These are phyloP conservation scores for Tadarida brasiliensis DNA, from an alignment of 2,797 vertebrate species.

Conservation along the genomic window DNA sequence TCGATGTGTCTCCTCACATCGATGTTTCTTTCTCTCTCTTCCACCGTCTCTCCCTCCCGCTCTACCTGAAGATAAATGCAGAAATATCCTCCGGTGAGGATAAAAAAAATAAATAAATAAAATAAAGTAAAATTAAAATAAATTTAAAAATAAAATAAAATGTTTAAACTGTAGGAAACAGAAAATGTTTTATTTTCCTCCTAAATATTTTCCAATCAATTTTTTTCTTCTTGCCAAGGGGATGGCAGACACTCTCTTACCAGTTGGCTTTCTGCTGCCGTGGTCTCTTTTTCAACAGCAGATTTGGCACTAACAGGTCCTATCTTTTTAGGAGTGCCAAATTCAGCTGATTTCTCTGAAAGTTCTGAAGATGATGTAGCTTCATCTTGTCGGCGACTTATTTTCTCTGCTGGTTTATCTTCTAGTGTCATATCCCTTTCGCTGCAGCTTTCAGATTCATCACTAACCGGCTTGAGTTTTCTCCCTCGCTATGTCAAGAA, in stretches of 20 bases:
- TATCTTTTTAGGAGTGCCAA: background rate
- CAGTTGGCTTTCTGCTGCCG: accelerated
- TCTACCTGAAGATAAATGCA: too few species aligned
- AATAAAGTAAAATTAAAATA: too few species aligned
- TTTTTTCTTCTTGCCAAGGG: background rate
- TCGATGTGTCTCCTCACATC: too few species aligned
- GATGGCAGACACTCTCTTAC: constrained; percentile 11
- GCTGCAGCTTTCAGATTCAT: constrained; percentile 44
- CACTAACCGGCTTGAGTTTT: background rate
- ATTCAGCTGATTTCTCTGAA: background rate
- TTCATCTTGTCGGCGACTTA: background rate
- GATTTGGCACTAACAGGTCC: background rate
- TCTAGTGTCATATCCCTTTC: background rate
- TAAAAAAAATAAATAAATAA: too few species aligned
- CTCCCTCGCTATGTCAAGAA: constrained; percentile 50
- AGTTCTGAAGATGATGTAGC: background rate
- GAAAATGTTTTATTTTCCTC: constrained; percentile 27
- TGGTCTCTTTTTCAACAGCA: background rate
- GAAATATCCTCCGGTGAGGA: too few species aligned
- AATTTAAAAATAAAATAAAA: too few species aligned
- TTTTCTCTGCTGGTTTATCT: background rate
- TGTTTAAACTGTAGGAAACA: background rate
- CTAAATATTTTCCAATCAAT: background rate
- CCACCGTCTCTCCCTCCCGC: too few species aligned
- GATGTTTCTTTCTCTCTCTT: too few species aligned